phyloP scores from a whole-genome alignment of 2,113 vertebrate genomes.

The Tyto alba region DNA sequence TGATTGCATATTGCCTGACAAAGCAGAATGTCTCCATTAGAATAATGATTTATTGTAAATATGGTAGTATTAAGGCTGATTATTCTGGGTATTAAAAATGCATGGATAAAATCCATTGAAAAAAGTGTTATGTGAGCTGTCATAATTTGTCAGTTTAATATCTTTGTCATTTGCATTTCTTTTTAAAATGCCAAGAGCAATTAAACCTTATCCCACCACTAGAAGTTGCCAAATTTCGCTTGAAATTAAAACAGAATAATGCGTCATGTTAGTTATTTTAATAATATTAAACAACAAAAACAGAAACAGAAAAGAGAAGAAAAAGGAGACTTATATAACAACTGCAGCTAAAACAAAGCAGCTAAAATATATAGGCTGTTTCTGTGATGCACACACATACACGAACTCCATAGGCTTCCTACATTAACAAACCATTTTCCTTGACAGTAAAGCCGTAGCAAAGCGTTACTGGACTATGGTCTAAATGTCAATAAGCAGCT shows the following conservation, averaged over 20 bases:
- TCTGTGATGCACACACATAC: neutral
- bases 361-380: neutral
- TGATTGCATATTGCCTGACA: slow-evolving; percentile 45
- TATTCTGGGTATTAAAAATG: slow-evolving; percentile 9
- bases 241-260: slow-evolving; percentile 34
- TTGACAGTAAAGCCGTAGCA: neutral
- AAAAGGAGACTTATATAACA: neutral
- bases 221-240: slow-evolving; percentile 20
- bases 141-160: slow-evolving; percentile 34
- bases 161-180: slow-evolving; percentile 26
- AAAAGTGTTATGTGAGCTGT: slow-evolving; percentile 14
- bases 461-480: neutral
- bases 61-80: neutral
- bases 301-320: neutral
- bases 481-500: neutral
- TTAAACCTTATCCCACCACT: slow-evolving; percentile 15
- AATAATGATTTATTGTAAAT: slow-evolving; percentile 40
- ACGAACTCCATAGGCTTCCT: neutral
- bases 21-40: slow-evolving; percentile 21
- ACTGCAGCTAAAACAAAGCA: neutral
- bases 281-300: slow-evolving; percentile 32
- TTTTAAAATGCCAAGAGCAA: slow-evolving; percentile 38
- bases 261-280: neutral
- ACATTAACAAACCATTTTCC: neutral
- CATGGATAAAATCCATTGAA: slow-evolving; percentile 20